These are phyloP conservation scores for Rhinichthys klamathensis DNA, from an alignment of 2,113 vertebrate genomes.

Conservation along the genomic window DNA sequence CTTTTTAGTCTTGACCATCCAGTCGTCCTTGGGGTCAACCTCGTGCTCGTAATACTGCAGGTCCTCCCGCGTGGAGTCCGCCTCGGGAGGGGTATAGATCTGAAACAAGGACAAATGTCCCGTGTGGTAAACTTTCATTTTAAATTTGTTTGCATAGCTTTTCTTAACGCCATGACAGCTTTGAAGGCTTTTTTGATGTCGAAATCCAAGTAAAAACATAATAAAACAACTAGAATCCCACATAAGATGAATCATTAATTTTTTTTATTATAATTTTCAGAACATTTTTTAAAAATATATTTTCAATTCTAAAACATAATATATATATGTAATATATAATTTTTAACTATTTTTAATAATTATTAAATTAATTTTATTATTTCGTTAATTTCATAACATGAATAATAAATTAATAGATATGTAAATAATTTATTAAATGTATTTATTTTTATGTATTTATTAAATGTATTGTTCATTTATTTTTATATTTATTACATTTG, in stretches of 20 bases:
- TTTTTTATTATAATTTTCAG: too few species aligned
- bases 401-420: too few species aligned
- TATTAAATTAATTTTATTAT: not conserved
- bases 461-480: too few species aligned
- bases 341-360: not conserved
- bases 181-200: not conserved
- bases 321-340: too few species aligned
- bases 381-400: too few species aligned
- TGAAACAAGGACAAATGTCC: constrained; percentile 53
- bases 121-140: not conserved
- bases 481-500: too few species aligned
- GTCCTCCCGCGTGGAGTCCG: constrained; percentile 86
- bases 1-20: constrained; percentile 83
- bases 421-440: too few species aligned
- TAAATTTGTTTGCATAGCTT: not conserved
- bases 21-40: constrained; percentile 83
- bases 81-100: constrained; percentile 86
- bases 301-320: too few species aligned
- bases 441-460: too few species aligned
- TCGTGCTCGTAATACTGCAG: constrained; percentile 90
- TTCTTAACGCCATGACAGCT: not conserved
- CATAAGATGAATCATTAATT: too few species aligned
- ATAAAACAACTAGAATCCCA: too few species aligned
- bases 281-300: too few species aligned
- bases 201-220: not conserved